Percentiles rank a stretch among this genome's conserved stretches.
These are phyloP conservation scores for Limosa lapponica DNA, from an alignment of 2,797 vertebrate species.

Conservation along the genomic window DNA sequence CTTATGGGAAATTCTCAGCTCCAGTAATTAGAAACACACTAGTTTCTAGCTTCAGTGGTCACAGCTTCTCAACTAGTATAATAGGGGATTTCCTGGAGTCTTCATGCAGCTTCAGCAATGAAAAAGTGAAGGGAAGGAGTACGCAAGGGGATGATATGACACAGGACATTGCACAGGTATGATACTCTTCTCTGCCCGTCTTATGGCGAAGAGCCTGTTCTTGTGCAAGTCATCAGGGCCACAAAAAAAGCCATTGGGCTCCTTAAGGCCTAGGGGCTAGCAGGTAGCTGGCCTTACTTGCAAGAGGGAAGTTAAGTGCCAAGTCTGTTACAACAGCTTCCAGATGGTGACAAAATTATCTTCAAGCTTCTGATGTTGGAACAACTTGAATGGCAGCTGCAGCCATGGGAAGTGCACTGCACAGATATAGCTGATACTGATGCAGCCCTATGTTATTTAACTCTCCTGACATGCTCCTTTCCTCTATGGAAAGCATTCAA, in stretches of 20 bases:
- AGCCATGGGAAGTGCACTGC: background rate
- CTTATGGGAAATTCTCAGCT: background rate
- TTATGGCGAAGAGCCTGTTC: background rate
- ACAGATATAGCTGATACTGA: background rate
- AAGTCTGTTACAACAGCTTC: background rate
- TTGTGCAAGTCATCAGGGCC: background rate
- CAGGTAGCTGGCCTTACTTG: background rate
- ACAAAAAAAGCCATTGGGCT: background rate
- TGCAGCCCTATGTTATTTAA: background rate
- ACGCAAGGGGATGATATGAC: background rate
- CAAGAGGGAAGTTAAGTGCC: background rate
- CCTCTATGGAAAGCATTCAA: background rate
- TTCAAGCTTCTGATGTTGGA: background rate
- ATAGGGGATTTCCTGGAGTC: background rate
- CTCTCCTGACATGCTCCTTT: background rate
- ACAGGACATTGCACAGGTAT: background rate
- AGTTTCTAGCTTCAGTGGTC: background rate
- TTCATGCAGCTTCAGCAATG: background rate
- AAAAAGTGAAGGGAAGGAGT: background rate
- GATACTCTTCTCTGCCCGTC: background rate
- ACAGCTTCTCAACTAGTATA: background rate
- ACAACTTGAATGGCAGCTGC: background rate
- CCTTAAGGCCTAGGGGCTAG: background rate
- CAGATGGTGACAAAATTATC: background rate
- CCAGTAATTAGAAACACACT: background rate